Evolutionary conservation across 2,888 invertebrate species (phyloP).

Genomic region (Coleophora flavipennella): DNA sequence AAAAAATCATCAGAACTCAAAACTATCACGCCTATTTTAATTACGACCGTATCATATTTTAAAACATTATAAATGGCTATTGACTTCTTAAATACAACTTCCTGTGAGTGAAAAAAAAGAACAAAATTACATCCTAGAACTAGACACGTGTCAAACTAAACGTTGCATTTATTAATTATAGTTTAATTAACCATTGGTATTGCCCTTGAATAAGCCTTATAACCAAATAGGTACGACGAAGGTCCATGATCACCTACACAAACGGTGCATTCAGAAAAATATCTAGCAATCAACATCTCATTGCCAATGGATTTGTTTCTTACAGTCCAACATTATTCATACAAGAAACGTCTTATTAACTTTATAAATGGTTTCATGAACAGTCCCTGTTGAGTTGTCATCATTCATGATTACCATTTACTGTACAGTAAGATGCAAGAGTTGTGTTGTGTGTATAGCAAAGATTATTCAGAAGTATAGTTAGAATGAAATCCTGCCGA

Average conservation of each 20-base stretch:
- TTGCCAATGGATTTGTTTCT: conserved; percentile 3
- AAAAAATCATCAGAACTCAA: too few relatives aligned
- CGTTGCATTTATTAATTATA: conserved; percentile 4
- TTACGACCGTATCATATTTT: too few relatives aligned
- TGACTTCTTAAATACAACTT: not conserved
- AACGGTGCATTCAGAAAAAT: conserved; percentile 4
- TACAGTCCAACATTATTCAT: not conserved
- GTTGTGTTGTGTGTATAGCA: too few relatives aligned
- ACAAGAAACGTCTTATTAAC: conserved; percentile 1
- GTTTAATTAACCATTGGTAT: conserved; percentile 4
- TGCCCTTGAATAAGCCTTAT: conserved; percentile 10
- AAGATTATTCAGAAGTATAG: too few relatives aligned
- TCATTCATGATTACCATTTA: not conserved
- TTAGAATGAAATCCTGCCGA: too few relatives aligned
- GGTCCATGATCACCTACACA: conserved; percentile 8
- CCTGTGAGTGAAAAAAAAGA: not conserved
- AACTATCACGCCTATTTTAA: too few relatives aligned
- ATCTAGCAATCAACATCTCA: conserved; percentile 4
- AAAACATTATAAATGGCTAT: too few relatives aligned
- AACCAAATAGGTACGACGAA: not conserved
- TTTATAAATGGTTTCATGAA: not conserved
- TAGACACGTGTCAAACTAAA: conserved; percentile 20
- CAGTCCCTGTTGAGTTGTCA: not conserved
- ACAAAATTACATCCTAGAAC: too few relatives aligned
- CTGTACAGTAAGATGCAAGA: too few relatives aligned